A percentile compares a stretch with the other conserved stretches of the same genome.
Conservation (phyloP, 2,113 vertebrate species). For the Brachirus orientalis region DNA sequence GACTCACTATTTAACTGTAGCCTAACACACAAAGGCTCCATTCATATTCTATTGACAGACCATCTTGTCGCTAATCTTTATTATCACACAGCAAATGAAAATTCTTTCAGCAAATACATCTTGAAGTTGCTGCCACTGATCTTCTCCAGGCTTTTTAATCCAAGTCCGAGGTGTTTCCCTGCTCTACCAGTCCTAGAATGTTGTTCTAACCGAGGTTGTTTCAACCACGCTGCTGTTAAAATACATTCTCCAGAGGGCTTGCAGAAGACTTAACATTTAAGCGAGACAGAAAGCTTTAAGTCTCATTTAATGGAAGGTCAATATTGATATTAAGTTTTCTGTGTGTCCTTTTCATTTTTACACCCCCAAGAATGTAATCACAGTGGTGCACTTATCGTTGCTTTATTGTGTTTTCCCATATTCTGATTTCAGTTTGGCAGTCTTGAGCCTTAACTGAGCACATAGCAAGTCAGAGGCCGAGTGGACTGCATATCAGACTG, state of each 20-base stretch:
- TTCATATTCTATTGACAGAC: constrained; percentile 52
- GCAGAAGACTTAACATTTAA: constrained; percentile 48
- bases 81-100: constrained; percentile 65
- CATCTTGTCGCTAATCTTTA: constrained; percentile 55
- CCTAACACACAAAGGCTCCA: constrained; percentile 40
- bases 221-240: constrained; percentile 66
- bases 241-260: constrained; percentile 53
- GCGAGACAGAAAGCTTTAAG: constrained; percentile 66
- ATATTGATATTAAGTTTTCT: constrained; percentile 70
- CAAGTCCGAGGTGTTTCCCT: constrained; percentile 53
- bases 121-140: constrained; percentile 62
- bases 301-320: constrained; percentile 79
- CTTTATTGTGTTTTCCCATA: constrained; percentile 31
- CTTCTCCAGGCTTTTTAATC: constrained; percentile 61
- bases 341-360: constrained; percentile 66
- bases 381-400: constrained; percentile 26
- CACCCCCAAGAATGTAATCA: constrained; percentile 54
- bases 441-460: constrained; percentile 11
- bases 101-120: constrained; percentile 54
- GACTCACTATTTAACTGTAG: constrained; percentile 8
- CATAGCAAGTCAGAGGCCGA: neutral
- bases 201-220: constrained; percentile 79
- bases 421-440: constrained; percentile 6
- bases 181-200: constrained; percentile 53
- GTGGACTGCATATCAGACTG: neutral